A percentile compares a stretch with the other conserved stretches of the same genome.
Conservation (phyloP, 2,797 vertebrate genomes). For the Falco rusticolus region DNA sequence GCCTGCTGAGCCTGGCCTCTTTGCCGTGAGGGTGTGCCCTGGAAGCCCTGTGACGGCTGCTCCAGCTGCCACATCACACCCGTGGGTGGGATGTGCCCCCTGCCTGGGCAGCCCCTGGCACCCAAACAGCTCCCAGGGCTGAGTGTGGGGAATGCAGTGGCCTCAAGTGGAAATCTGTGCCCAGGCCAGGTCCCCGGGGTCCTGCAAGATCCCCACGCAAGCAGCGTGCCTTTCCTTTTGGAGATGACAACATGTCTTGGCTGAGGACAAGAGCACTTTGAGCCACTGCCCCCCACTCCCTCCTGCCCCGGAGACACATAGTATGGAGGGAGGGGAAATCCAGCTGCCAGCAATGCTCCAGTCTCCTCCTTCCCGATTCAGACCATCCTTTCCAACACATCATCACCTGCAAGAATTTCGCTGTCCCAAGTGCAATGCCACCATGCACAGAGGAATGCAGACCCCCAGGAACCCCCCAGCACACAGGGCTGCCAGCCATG, state of each 20-base stretch:
- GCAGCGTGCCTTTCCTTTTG: neutral
- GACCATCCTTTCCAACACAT: neutral
- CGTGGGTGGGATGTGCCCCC: fast-evolving
- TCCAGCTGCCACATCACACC: neutral
- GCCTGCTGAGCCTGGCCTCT: neutral
- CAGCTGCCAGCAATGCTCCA: neutral
- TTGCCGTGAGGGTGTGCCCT: fast-evolving
- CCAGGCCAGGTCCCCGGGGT: neutral
- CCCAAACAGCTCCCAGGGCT: neutral
- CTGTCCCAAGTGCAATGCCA: neutral
- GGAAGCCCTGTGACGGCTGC: fast-evolving
- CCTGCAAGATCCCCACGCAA: fast-evolving
- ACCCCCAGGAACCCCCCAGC: neutral
- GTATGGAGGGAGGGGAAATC: neutral
- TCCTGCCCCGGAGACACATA: fast-evolving
- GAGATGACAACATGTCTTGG: neutral
- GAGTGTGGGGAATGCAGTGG: fast-evolving
- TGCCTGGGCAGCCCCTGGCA: too few relatives aligned
- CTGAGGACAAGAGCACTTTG: neutral
- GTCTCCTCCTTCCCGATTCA: neutral
- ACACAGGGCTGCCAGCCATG: neutral
- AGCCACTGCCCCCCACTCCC: neutral
- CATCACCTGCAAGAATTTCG: neutral
- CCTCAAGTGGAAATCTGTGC: neutral
- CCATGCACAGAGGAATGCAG: neutral